A percentile compares a stretch with the other conserved stretches of the same genome.
Conservation (phyloP, 2,888 invertebrate species). For the Parthenolecanium corni region DNA sequence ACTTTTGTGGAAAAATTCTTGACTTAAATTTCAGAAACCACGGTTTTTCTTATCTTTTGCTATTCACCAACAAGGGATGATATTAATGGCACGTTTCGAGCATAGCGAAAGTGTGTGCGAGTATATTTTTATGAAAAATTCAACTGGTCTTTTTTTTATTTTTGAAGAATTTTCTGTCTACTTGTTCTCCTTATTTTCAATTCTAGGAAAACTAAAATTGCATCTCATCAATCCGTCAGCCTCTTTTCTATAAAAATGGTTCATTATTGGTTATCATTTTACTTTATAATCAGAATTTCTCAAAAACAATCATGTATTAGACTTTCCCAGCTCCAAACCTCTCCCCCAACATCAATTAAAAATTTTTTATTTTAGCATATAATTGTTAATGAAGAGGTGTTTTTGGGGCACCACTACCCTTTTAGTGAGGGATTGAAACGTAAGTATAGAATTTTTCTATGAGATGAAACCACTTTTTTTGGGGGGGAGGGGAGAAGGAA, state of each 20-base stretch:
- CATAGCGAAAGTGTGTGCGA: slow-evolving; percentile 1
- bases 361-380: too few relatives aligned
- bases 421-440: too few relatives aligned
- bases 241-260: too few relatives aligned
- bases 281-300: too few relatives aligned
- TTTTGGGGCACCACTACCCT: too few relatives aligned
- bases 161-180: background rate
- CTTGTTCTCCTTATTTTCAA: background rate
- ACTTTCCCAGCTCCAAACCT: too few relatives aligned
- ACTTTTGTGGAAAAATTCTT: slow-evolving; percentile 25
- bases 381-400: too few relatives aligned
- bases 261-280: too few relatives aligned
- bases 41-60: slow-evolving; percentile 17
- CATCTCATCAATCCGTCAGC: slow-evolving; percentile 8
- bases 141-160: background rate
- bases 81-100: slow-evolving; percentile 20
- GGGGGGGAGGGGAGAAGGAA: background rate
- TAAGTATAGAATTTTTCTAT: too few relatives aligned
- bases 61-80: slow-evolving; percentile 15
- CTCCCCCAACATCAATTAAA: too few relatives aligned
- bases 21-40: slow-evolving; percentile 16
- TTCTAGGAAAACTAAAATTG: slow-evolving; percentile 6
- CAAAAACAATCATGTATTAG: too few relatives aligned
- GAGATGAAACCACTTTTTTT: slow-evolving; percentile 3
- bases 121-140: slow-evolving; percentile 23